A percentile compares a stretch with the other conserved stretches of the same genome.
These are phyloP conservation scores for Actinia equina DNA, from an alignment of 64 coral and sea anemone genomes.

Conservation along the genomic window DNA sequence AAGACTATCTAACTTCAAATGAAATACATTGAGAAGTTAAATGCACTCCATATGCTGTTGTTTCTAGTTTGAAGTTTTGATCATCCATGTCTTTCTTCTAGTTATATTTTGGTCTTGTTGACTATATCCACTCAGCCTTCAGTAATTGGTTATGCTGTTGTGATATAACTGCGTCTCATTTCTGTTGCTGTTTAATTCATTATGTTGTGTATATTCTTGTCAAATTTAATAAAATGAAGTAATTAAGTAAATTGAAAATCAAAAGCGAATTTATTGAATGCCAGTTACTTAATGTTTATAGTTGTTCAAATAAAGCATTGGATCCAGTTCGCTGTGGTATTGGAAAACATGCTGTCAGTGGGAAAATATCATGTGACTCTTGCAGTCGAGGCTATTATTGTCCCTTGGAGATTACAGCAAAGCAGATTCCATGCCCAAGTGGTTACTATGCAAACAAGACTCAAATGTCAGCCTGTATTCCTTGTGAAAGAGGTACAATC, in stretches of 20 bases:
- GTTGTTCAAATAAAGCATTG: slow-evolving; percentile 55
- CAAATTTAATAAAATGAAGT: too few relatives aligned
- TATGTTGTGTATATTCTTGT: too few relatives aligned
- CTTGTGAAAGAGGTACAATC: slow-evolving; percentile 65
- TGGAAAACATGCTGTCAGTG: slow-evolving; percentile 57
- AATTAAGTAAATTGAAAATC: too few relatives aligned
- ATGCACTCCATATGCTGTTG: too few relatives aligned
- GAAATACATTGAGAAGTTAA: too few relatives aligned
- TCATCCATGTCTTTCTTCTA: too few relatives aligned
- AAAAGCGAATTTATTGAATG: neutral
- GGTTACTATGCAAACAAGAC: slow-evolving; percentile 71
- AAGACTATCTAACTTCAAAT: too few relatives aligned
- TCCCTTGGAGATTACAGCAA: slow-evolving; percentile 37
- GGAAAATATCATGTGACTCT: slow-evolving; percentile 34
- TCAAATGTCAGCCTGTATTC: slow-evolving; percentile 48
- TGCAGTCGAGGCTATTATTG: slow-evolving; percentile 71
- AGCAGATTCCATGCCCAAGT: slow-evolving; percentile 51
- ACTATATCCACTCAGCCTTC: neutral
- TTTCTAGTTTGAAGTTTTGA: too few relatives aligned
- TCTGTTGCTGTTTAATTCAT: too few relatives aligned
- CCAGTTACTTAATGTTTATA: neutral
- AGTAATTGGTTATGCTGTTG: too few relatives aligned
- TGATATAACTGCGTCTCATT: too few relatives aligned
- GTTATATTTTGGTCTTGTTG: too few relatives aligned
- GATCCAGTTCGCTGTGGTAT: slow-evolving; percentile 66